Evolutionary conservation across 2,797 vertebrate species (phyloP), one percentile per base, ranked within the genome.

Genomic region (Diglossa cyanea): DNA sequence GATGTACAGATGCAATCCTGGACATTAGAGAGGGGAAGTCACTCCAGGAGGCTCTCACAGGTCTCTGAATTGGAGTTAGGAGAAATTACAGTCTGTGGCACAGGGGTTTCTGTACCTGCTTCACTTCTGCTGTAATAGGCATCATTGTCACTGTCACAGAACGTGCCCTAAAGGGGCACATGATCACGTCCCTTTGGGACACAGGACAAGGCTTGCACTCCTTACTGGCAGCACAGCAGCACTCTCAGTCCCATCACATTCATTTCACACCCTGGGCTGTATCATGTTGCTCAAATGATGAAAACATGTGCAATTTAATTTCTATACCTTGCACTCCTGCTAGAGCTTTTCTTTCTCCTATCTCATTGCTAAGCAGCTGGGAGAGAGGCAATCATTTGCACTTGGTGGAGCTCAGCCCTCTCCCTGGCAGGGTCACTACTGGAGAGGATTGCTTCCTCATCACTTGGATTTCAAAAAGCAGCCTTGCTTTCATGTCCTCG

Each of bases 241-340:
- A 72, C 26, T 30, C 45, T 18, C 2, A 3, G 17, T 48, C 48
- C 33, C 17, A n/a, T 19, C 63, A 55, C 51, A 35, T 60, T 88
- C 7, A 53, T 81, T 90, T 84, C 66, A 60, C 48, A 62, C 47
- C 33, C 42, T 35, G 33, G 55, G 15, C 55, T 50, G 19, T 33
- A 18, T 62, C 48, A 48, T 6, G 8, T 50, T 70, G 77, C 35
- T 63, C 48, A 70, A 45, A 73, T 0, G 0, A 47, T 2, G 1
- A 13, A 66, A 84, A 47, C 0, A 0, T 10, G 23, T 25, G 31
- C 31, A 18, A 40, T 60, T 76, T 60, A 35, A 63, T 80, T 71
- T 88, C 83, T 90, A 61, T 63, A 63, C 4, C 24, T 53, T 66
- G 25, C 26, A 13, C 33, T 78, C 28, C 37, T 55, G 37, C 24